These are phyloP conservation scores for Polyergus mexicanus DNA, from an alignment of 1,140 invertebrate genomes.

Conservation along the genomic window DNA sequence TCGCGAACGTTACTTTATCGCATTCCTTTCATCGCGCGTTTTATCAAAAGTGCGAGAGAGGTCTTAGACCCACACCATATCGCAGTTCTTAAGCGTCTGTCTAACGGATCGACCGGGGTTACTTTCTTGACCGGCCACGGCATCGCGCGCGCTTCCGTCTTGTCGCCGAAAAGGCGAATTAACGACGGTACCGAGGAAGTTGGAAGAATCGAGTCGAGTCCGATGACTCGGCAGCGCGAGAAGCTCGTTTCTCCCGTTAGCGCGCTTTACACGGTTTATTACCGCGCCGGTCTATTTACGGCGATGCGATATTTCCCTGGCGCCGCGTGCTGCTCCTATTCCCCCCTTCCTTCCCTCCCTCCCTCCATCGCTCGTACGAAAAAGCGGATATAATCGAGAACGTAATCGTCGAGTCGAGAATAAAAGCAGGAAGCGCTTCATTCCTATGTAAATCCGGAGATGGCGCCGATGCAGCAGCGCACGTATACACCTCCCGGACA, in stretches of 20 bases:
- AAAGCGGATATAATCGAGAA: constrained; percentile 53
- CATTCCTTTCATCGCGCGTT: neutral
- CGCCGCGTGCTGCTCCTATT: neutral
- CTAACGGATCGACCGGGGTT: constrained; percentile 23
- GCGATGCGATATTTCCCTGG: constrained; percentile 23
- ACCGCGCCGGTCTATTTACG: constrained; percentile 61
- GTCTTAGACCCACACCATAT: neutral
- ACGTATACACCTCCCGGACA: constrained; percentile 43
- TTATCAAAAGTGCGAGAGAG: neutral
- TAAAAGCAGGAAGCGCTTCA: constrained; percentile 65
- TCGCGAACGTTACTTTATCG: neutral
- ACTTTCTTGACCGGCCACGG: neutral
- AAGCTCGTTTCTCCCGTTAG: constrained; percentile 57
- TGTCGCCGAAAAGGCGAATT: constrained; percentile 32
- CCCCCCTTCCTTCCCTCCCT: no score
- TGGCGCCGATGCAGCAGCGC: constrained; percentile 27
- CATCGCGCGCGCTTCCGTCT: neutral
- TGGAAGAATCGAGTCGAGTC: constrained; percentile 17
- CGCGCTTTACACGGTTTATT: constrained; percentile 50
- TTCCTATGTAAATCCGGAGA: constrained; percentile 58
- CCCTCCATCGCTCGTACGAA: neutral
- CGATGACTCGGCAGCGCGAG: constrained; percentile 45
- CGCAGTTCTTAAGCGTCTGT: neutral
- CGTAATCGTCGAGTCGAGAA: constrained; percentile 59
- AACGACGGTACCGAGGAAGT: neutral